Evolutionary conservation across 2,888 invertebrate genomes (phyloP), one percentile per base, ranked within the genome.

Genomic region (Caenorhabditis panamensis): DNA sequence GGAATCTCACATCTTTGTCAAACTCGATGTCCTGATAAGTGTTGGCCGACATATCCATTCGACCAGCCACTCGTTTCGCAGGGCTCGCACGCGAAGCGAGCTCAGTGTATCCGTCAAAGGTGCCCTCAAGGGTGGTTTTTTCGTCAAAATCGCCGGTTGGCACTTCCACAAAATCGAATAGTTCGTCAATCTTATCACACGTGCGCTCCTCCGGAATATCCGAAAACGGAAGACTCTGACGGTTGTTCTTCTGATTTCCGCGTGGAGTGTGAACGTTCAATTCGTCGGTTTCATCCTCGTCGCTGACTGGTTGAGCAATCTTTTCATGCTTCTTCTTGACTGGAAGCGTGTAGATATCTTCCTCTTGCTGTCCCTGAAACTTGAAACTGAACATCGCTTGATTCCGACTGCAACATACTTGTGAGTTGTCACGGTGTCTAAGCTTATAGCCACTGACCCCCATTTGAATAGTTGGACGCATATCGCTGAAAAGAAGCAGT

Each of bases 161-260:
- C 11, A 82, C 84, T 22, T 84, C 80, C 16, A 80, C 84, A 63
- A 84, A 84, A 36, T 79, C 82, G 47, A 84, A 84, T 59, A 84
- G 64, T 22, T 80, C 81, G 56, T 84, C 84, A 36, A 84, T 84
- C 49, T 75, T 80, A 44, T 80, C 80, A 47, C 64, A 80, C 8
- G 80, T 80, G 18, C 80, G 62, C 16, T 80, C 80, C 59, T 80
- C 80, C 4, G 80, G 80, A 51, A 80, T 80, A 31, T 80, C 80
- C 20, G 80, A 80, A 37, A 80, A 80, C 22, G 80, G 80, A 8
- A 80, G 63, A 47, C 75, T 75, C 36, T 80, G 73, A 1, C 75
- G 66, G 3, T 41, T 26, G 0, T 36, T 20, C 22, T 59, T 73
- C 24, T 47, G 47, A 28, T 26, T n/a, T n/a, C 20, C 51, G 9